Evolutionary conservation across 2,888 invertebrate genomes (phyloP).

Genomic region (Adelphocoris suturalis): DNA sequence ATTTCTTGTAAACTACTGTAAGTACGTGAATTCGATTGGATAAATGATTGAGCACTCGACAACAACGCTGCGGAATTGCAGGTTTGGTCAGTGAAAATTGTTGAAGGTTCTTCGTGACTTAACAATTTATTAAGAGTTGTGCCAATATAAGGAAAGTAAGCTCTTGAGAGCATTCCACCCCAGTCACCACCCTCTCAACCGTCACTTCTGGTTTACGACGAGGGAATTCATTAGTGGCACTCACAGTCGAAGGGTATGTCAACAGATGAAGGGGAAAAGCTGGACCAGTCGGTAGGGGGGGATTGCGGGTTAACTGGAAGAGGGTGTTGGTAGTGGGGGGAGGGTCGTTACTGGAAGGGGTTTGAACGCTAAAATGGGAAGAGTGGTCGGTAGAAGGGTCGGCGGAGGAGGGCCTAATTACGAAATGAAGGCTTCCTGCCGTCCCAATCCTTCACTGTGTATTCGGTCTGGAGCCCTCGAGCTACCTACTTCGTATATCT

Average conservation of each 20-base stretch:
- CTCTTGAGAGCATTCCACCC: conserved; percentile 19
- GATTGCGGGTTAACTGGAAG: conserved; percentile 13
- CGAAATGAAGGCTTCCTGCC: conserved; percentile 60
- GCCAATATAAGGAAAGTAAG: conserved; percentile 16
- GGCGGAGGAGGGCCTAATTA: conserved; percentile 47
- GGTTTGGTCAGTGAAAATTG: background rate
- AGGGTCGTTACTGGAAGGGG: background rate
- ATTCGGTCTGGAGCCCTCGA: background rate
- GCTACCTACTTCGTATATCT: background rate
- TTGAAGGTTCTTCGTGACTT: background rate
- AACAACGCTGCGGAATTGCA: background rate
- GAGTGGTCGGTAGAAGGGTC: conserved; percentile 12
- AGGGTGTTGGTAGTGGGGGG: background rate
- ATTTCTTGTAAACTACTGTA: too few relatives aligned
- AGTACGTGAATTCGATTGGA: too few relatives aligned
- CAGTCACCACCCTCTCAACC: background rate
- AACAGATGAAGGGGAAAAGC: conserved; percentile 56
- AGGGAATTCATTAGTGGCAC: conserved; percentile 63
- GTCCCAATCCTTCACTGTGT: background rate
- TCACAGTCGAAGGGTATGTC: conserved; percentile 50
- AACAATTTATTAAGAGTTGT: conserved; percentile 26
- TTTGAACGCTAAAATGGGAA: conserved; percentile 4
- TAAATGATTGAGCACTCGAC: too few relatives aligned
- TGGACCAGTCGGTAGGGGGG: background rate
- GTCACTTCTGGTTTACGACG: conserved; percentile 48